Evolutionary conservation across 2,113 vertebrate genomes (phyloP).

Genomic region (Plecturocebus donacophilus): DNA sequence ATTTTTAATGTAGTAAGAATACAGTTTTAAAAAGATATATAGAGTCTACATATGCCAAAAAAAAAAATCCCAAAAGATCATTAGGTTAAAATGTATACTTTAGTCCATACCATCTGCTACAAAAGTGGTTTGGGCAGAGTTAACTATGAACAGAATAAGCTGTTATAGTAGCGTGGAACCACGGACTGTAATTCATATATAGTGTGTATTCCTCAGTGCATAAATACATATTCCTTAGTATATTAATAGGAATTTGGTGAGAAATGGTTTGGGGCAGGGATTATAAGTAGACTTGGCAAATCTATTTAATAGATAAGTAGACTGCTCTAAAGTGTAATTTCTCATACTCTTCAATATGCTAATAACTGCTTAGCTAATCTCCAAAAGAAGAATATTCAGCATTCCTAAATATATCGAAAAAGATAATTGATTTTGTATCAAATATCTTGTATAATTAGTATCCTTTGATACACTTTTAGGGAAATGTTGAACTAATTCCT

Average conservation of each 20-base stretch:
- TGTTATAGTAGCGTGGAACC: not conserved
- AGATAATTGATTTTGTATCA: not conserved
- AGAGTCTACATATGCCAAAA: not conserved
- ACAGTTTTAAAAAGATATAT: not conserved
- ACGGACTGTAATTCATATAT: not conserved
- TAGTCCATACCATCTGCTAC: not conserved
- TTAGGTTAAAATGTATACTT: not conserved
- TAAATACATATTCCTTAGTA: not conserved
- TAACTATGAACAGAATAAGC: not conserved
- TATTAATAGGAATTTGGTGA: not conserved
- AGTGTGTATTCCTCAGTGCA: not conserved
- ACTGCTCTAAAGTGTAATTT: not conserved
- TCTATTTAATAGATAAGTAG: not conserved
- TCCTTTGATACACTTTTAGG: not conserved
- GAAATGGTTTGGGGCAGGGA: not conserved
- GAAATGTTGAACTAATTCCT: not conserved
- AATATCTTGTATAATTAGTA: not conserved
- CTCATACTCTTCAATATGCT: constrained; percentile 14
- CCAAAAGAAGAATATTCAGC: not conserved
- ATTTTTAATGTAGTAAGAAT: constrained; percentile 22
- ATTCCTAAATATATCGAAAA: not conserved
- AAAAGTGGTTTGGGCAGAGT: not conserved
- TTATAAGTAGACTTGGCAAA: not conserved
- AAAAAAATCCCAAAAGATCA: not conserved
- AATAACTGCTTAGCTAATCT: not conserved